These are phyloP conservation scores for Cavia aperea DNA, from an alignment of 2,113 vertebrate genomes.

Conservation along the genomic window DNA sequence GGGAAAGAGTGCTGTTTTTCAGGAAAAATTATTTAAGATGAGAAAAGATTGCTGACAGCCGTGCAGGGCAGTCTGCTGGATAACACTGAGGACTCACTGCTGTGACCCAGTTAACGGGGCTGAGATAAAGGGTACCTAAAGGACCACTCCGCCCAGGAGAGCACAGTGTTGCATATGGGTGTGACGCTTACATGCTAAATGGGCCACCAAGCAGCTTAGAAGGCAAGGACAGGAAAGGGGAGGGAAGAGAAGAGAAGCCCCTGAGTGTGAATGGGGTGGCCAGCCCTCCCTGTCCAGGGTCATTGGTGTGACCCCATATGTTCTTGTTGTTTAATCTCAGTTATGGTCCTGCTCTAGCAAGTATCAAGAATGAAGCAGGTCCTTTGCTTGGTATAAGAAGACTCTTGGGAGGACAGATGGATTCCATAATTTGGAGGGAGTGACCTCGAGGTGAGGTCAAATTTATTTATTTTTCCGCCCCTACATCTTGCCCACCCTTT, in stretches of 20 bases:
- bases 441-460: not conserved
- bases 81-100: not conserved
- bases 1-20: not conserved
- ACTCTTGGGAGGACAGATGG: not conserved
- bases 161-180: not conserved
- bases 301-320: not conserved
- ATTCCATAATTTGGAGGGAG: not conserved
- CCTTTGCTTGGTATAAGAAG: not conserved
- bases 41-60: not conserved
- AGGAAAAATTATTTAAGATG: not conserved
- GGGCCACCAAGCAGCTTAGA: not conserved
- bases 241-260: not conserved
- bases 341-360: not conserved
- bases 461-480: not conserved
- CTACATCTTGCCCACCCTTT: not conserved
- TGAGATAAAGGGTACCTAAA: not conserved
- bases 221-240: not conserved
- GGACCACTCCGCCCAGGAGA: not conserved
- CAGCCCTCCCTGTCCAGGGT: not conserved
- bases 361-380: not conserved
- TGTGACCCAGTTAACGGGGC: not conserved
- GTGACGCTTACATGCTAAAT: not conserved
- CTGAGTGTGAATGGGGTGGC: too few species aligned
- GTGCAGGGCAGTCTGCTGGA: not conserved
- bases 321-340: not conserved